Conservation (phyloP, 2,888 invertebrate genomes). For the Mesorhabditis spiculigera region DNA sequence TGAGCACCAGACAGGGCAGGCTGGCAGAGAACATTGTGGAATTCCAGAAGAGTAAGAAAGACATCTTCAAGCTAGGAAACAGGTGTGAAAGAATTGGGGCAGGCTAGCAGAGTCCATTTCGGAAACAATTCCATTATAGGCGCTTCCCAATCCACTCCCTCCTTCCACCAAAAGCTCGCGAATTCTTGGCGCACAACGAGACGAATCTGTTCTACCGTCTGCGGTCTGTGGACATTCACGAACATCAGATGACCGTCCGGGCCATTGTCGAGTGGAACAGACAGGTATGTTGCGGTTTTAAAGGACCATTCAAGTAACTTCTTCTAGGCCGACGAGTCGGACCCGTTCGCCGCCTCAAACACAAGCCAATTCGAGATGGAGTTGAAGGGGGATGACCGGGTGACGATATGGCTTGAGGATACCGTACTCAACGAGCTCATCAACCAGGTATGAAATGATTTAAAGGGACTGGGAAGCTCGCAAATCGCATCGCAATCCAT, state of each 20-base stretch:
- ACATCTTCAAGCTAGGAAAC: neutral
- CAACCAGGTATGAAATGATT: conserved; percentile 27
- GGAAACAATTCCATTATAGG: neutral
- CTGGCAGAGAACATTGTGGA: no score
- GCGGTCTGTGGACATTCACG: conserved; percentile 31
- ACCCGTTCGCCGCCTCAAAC: conserved; percentile 13
- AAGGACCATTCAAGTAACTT: neutral
- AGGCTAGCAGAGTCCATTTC: no score
- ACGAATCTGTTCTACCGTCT: conserved; percentile 27
- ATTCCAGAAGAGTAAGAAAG: no score
- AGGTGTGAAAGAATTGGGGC: neutral
- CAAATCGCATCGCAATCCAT: no score
- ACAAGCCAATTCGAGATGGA: conserved; percentile 34
- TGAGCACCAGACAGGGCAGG: no score
- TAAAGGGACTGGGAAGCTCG: no score
- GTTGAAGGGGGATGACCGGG: conserved; percentile 34
- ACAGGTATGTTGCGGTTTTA: conserved; percentile 12
- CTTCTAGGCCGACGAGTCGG: conserved; percentile 8
- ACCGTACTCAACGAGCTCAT: conserved; percentile 50
- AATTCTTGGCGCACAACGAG: conserved; percentile 9
- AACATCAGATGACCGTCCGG: conserved; percentile 39
- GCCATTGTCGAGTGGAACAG: conserved; percentile 48
- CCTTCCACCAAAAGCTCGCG: neutral
- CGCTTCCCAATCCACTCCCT: neutral
- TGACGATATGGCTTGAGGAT: conserved; percentile 53